Evolutionary conservation across 2,888 invertebrate species (phyloP).

Genomic region (Pteria penguin): DNA sequence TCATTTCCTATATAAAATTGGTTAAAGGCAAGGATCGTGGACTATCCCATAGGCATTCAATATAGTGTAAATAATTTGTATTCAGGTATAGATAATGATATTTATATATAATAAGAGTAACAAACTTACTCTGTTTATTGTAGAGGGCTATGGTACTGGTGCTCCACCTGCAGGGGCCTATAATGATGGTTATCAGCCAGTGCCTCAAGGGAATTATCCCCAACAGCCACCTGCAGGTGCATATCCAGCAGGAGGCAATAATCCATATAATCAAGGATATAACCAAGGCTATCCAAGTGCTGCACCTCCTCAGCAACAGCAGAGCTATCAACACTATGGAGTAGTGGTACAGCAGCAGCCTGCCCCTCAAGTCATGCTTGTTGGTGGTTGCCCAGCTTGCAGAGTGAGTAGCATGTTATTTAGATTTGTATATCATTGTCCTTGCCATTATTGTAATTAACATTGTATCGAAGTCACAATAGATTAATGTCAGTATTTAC

Average conservation of each 20-base stretch:
- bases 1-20: too few species aligned
- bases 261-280: constrained; percentile 5
- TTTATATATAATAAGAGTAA: too few species aligned
- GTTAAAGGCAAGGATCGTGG: too few species aligned
- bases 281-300: constrained; percentile 69
- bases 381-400: constrained; percentile 94
- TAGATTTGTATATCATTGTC: too few species aligned
- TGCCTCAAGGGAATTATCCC: constrained; percentile 31
- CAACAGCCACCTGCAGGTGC: constrained; percentile 28
- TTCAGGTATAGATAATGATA: too few species aligned
- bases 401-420: too few species aligned
- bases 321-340: constrained; percentile 18
- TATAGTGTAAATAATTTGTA: too few species aligned
- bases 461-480: too few species aligned
- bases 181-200: constrained; percentile 13
- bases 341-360: constrained; percentile 51
- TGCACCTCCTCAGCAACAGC: constrained; percentile 75
- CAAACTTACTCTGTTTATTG: too few species aligned
- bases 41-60: too few species aligned
- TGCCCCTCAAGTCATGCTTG: constrained; percentile 87
- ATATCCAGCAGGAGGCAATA: constrained; percentile 30
- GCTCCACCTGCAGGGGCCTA: constrained; percentile 31
- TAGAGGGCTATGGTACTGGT: constrained; percentile 18
- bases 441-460: too few species aligned
- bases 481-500: too few species aligned